Evolutionary conservation across 2,888 invertebrate species (phyloP).

Genomic region (Tetranychus truncatus): DNA sequence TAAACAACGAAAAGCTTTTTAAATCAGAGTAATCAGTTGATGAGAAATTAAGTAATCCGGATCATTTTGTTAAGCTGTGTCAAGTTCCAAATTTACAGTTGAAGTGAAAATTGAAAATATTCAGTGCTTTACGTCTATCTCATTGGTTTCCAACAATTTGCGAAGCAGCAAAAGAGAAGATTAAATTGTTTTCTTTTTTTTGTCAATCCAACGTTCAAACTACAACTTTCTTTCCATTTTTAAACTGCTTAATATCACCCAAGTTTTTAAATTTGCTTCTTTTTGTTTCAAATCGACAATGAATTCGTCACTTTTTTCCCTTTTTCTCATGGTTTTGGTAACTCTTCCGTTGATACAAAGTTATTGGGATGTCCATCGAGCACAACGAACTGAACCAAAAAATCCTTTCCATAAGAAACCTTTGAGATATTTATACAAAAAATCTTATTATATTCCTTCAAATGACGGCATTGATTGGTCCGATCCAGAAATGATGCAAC

Average conservation of each 20-base stretch:
- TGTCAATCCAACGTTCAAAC: not conserved
- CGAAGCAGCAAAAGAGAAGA: too few relatives aligned
- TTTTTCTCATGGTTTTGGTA: not conserved
- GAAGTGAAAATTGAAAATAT: too few relatives aligned
- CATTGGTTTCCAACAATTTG: too few relatives aligned
- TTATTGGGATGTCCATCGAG: slow-evolving; percentile 10
- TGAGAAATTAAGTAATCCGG: too few relatives aligned
- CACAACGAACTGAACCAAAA: slow-evolving; percentile 9
- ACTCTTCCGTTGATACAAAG: not conserved
- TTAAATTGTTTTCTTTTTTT: too few relatives aligned
- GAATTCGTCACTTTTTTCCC: not conserved
- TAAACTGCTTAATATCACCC: not conserved
- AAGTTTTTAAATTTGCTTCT: not conserved
- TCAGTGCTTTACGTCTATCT: too few relatives aligned
- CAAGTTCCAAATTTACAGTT: too few relatives aligned
- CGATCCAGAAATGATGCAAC: slow-evolving; percentile 23
- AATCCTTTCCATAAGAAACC: not conserved
- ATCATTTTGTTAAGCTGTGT: too few relatives aligned
- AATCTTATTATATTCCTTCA: not conserved
- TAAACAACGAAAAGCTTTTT: not conserved
- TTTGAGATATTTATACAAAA: not conserved
- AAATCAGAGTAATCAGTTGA: too few relatives aligned
- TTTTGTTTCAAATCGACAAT: not conserved
- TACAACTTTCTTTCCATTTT: not conserved
- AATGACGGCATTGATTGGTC: slow-evolving; percentile 17